These are phyloP conservation scores for Pleuronectes platessa DNA, from an alignment of 2,113 vertebrate genomes.

Conservation along the genomic window DNA sequence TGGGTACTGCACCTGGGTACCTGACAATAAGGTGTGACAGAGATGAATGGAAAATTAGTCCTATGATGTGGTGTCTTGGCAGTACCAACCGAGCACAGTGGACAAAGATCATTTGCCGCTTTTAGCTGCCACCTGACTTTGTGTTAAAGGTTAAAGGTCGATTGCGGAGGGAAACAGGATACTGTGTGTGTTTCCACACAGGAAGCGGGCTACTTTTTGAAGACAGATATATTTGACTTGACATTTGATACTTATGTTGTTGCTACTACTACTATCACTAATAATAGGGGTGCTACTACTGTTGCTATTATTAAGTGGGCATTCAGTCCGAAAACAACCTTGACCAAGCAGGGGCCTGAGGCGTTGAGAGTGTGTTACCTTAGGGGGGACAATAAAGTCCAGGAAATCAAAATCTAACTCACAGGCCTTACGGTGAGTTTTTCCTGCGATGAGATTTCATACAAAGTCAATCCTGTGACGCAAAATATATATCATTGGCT, in stretches of 20 bases:
- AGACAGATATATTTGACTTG: neutral
- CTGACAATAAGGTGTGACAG: slow-evolving; percentile 30
- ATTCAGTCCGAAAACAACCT: neutral
- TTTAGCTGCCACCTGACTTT: slow-evolving; percentile 39
- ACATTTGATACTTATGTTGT: neutral
- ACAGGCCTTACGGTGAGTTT: too few relatives aligned
- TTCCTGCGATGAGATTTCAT: too few relatives aligned
- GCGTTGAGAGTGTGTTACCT: neutral
- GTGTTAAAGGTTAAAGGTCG: slow-evolving; percentile 38
- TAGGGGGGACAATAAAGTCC: neutral
- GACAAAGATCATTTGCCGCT: slow-evolving; percentile 19
- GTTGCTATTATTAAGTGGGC: neutral
- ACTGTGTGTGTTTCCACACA: neutral
- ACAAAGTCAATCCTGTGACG: too few relatives aligned
- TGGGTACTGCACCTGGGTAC: slow-evolving; percentile 18
- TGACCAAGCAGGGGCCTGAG: too few relatives aligned
- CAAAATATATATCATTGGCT: too few relatives aligned
- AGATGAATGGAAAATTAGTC: slow-evolving; percentile 36
- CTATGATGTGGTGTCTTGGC: slow-evolving; percentile 30
- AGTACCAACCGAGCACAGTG: neutral
- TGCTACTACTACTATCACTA: neutral
- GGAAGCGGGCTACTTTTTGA: neutral
- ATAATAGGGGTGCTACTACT: neutral
- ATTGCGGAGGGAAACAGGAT: neutral
- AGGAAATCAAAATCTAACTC: neutral